Base-by-base conservation (phyloP, 2,797 vertebrate genomes). In the Phrynocephalus guinanensis region DNA sequence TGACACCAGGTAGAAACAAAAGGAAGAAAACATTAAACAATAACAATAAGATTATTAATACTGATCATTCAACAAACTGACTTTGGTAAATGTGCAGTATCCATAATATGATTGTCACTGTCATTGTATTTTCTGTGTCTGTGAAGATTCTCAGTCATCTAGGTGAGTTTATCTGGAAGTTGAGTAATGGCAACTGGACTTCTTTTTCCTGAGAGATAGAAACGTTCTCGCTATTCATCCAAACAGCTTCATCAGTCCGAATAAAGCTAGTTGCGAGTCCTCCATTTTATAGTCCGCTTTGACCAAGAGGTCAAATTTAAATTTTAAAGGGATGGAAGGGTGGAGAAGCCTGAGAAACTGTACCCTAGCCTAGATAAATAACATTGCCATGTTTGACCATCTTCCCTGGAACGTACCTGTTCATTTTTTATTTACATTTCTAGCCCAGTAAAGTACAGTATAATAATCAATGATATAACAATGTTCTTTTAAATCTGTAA, bases 391-490 rank as follows among this genome's bases (percentile, higher is more conserved):
- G 89, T 89, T 92, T 91, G 16, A 87, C 82, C 66, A 71, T 88
- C 91, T 90, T 90, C 78, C 84, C 26, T 60, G 81, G 91, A 90
- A 85, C 90, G 89, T 91, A 82, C 86, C 80, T 79, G 67, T 93
- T 79, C 30, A 0, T 0, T 67, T 83, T 87, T 44, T 82, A 87
- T 91, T 91, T 78, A 78, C 83, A 80, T 86, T 91, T 75, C 75
- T 68, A 92, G 88, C 71, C 68, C 83, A 80, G 79, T 86, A 88
- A 90, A 89, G 79, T 15, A 71, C 79, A 90, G 87, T 78, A 77
- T 83, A 91, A 83, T 92, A 92, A 79, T 50, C 48, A 92, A 92
- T 89, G 90, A 92, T 71, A 90, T 91, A 92, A 92, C 86, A 91
- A 88, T 91, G 87, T 88, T 89, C 91, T 90, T 91, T 80, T 63